A percentile compares a stretch with the other conserved stretches of the same genome.
These are phyloP conservation scores for Cheilosia variabilis DNA, from an alignment of 2,888 invertebrate genomes.

Conservation along the genomic window DNA sequence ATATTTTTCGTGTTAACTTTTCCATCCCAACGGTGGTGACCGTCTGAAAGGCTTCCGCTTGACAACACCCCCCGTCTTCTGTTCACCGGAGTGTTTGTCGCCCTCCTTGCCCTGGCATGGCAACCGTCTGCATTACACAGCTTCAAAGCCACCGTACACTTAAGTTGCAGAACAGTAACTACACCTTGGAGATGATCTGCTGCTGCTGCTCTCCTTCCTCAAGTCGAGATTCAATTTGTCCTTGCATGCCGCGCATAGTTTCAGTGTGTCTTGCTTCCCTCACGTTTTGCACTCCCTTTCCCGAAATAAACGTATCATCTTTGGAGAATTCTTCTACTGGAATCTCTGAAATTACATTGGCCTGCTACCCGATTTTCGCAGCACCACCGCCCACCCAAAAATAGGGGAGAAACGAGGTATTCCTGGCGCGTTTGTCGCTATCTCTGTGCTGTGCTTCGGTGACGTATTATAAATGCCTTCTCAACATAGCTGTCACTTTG, in stretches of 20 bases:
- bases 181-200: conserved; percentile 26
- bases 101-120: conserved; percentile 37
- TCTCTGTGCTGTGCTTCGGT: conserved; percentile 39
- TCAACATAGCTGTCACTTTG: conserved; percentile 70
- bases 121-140: conserved; percentile 53
- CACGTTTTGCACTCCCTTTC: conserved; percentile 7
- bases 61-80: conserved; percentile 1
- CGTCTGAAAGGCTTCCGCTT: conserved; percentile 45
- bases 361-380: not conserved
- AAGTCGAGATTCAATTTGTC: conserved; percentile 60
- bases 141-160: conserved; percentile 12
- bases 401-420: conserved; percentile 41
- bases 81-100: conserved; percentile 39
- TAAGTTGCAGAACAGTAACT: conserved; percentile 40
- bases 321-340: conserved; percentile 50
- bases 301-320: conserved; percentile 43
- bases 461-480: conserved; percentile 71
- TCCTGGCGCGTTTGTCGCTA: conserved; percentile 42
- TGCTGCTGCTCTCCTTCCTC: not conserved
- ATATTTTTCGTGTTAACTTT: conserved; percentile 70
- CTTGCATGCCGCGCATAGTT: conserved; percentile 59
- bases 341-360: conserved; percentile 50
- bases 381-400: not conserved
- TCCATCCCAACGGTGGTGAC: conserved; percentile 26
- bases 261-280: conserved; percentile 28